Conservation (phyloP, 1,140 invertebrate species). For the Batillaria attramentaria region DNA sequence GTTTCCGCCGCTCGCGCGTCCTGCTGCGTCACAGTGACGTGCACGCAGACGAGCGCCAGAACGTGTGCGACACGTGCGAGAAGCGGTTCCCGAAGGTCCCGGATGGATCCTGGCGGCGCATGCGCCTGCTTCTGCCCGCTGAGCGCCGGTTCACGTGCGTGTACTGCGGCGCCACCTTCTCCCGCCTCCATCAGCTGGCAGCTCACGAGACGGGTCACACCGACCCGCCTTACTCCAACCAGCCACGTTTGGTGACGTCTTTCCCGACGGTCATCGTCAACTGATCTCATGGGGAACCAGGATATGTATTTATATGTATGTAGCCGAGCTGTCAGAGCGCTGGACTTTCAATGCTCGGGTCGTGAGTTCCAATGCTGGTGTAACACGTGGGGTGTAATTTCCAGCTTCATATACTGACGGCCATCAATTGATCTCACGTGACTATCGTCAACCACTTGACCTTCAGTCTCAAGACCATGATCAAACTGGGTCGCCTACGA, state of each 20-base stretch:
- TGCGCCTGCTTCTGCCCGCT: conserved; percentile 12
- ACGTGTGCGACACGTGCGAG: conserved; percentile 26
- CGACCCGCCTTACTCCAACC: not conserved
- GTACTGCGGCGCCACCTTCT: conserved; percentile 10
- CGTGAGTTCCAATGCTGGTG: no score
- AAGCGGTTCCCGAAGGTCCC: conserved; percentile 16
- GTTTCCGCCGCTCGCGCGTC: conserved; percentile 7
- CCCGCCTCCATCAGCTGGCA: conserved; percentile 9
- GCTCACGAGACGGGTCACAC: conserved; percentile 17
- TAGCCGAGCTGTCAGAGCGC: not conserved
- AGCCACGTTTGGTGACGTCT: not conserved
- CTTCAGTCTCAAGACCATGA: no score
- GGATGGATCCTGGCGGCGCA: conserved; percentile 13
- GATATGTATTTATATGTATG: not conserved
- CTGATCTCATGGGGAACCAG: not conserved
- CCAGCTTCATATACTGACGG: no score
- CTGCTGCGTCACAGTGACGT: conserved; percentile 25
- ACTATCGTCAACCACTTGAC: no score
- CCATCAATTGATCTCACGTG: no score
- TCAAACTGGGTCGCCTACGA: no score
- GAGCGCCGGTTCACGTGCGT: conserved; percentile 8
- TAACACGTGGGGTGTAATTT: no score
- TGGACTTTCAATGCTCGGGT: not conserved
- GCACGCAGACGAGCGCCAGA: conserved; percentile 21
- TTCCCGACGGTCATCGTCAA: not conserved